Evolutionary conservation across 2,888 invertebrate species (phyloP).

Genomic region (Cheilosia vernalis): DNA sequence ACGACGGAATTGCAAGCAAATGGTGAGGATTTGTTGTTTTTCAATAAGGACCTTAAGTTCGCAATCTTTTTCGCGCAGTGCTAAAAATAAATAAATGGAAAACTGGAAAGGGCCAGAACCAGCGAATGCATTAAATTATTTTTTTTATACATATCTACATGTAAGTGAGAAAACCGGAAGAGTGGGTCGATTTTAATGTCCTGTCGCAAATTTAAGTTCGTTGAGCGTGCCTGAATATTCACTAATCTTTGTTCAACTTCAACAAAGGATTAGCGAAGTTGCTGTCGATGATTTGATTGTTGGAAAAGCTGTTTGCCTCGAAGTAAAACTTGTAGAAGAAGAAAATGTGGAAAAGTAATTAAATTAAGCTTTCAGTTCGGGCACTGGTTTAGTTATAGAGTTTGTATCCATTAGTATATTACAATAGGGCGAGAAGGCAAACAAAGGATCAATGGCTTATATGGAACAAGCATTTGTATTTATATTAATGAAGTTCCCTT

Average conservation of each 20-base stretch:
- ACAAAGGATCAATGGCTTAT: no score
- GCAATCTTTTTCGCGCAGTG: conserved; percentile 51
- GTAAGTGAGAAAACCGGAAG: background rate
- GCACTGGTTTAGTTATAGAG: background rate
- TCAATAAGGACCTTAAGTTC: conserved; percentile 59
- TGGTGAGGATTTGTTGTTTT: conserved; percentile 65
- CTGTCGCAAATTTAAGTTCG: conserved; percentile 52
- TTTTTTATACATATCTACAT: conserved; percentile 4
- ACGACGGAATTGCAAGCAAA: conserved; percentile 59
- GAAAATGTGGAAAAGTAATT: conserved; percentile 6
- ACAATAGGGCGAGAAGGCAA: no score
- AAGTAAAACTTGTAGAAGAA: conserved; percentile 17
- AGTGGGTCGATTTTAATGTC: background rate
- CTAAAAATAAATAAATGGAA: background rate
- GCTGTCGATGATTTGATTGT: conserved; percentile 51
- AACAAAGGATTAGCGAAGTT: conserved; percentile 46
- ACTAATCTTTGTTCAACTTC: conserved; percentile 28
- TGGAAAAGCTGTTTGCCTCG: conserved; percentile 32
- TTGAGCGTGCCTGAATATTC: conserved; percentile 50
- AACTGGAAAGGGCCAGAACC: conserved; percentile 6
- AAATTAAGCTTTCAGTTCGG: background rate
- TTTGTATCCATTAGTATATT: background rate
- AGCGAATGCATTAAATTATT: conserved; percentile 52
- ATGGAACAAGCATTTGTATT: no score
- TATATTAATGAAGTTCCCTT: no score